Percentiles rank a stretch among this genome's conserved stretches.
Evolutionary conservation across 2,797 vertebrate genomes (phyloP).

Genomic region (Sebastes flavidus): DNA sequence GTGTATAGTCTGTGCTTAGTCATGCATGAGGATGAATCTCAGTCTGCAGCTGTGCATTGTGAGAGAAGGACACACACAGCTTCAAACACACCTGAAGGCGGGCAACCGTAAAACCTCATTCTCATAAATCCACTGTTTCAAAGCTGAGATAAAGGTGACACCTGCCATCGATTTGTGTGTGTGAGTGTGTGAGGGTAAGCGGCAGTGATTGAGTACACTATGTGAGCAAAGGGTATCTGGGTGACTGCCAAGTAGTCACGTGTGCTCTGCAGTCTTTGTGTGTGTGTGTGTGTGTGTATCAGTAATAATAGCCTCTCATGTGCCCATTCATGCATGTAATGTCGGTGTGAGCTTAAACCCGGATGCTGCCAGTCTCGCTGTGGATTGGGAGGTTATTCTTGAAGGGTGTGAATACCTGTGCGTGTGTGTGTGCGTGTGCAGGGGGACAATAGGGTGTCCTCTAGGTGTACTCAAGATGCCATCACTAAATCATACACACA

Average conservation of each 20-base stretch:
- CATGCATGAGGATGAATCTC: constrained; percentile 14
- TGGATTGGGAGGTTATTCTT: constrained; percentile 31
- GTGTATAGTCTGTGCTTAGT: background rate
- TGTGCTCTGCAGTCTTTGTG: constrained; percentile 34
- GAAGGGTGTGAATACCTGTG: constrained; percentile 10
- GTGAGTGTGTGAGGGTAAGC: background rate
- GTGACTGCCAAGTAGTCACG: constrained; percentile 44
- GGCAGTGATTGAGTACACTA: constrained; percentile 11
- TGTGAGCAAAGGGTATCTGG: constrained; percentile 39
- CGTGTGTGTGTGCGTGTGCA: background rate
- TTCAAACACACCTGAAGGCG: background rate
- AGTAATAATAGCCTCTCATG: constrained; percentile 25
- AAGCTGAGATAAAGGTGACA: constrained; percentile 19
- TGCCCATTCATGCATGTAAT: constrained; percentile 37
- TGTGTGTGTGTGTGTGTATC: constrained; percentile 8
- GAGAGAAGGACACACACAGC: background rate
- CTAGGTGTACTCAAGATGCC: constrained; percentile 12
- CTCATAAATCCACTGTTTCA: constrained; percentile 26
- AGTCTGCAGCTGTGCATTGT: background rate
- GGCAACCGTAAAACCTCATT: background rate
- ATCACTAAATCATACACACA: background rate
- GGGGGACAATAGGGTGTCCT: constrained; percentile 23
- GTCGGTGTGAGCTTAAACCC: constrained; percentile 23
- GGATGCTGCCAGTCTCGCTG: constrained; percentile 14
- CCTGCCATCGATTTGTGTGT: constrained; percentile 3